Conservation (phyloP, 2,113 vertebrate genomes). For the Manacus vitellinus region DNA sequence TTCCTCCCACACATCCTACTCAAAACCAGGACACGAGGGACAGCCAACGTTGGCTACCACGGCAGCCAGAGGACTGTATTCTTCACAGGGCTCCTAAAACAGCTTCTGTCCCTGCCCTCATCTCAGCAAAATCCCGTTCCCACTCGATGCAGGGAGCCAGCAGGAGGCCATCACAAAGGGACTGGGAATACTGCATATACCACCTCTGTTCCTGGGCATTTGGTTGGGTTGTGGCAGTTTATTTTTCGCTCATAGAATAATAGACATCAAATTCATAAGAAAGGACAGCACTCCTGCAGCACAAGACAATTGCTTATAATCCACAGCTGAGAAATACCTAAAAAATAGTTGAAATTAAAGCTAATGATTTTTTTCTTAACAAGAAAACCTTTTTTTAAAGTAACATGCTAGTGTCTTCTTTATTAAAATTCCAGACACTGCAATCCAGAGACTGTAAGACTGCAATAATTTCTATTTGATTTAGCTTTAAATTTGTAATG, state of each 20-base stretch:
- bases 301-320: neutral
- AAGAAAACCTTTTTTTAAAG: neutral
- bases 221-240: fast-evolving
- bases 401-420: neutral
- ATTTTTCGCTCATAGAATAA: neutral
- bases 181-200: fast-evolving
- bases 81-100: neutral
- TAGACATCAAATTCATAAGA: neutral
- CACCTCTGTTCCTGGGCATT: neutral
- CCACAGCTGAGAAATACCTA: neutral
- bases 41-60: neutral
- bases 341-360: neutral
- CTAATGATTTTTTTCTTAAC: neutral
- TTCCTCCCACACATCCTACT: neutral
- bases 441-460: neutral
- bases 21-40: neutral
- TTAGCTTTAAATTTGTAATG: neutral
- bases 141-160: neutral
- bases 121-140: neutral
- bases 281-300: neutral
- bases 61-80: neutral
- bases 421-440: neutral
- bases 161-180: neutral
- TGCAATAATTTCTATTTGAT: neutral
- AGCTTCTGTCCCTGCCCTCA: neutral